Evolutionary conservation across 2,113 vertebrate genomes (phyloP).

Genomic region (Lonchura striata): DNA sequence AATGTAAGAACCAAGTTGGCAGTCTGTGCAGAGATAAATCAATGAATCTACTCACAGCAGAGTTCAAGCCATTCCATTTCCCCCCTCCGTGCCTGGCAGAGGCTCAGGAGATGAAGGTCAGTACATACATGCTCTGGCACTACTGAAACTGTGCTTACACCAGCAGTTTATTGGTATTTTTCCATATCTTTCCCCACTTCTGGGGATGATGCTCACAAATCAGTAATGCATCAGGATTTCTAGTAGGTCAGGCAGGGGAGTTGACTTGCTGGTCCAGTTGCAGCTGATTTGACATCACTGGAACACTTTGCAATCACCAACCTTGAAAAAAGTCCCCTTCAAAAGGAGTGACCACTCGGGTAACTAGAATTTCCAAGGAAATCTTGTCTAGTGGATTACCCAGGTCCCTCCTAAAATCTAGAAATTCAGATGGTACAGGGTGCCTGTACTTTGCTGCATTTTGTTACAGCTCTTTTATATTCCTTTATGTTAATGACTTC

Average conservation of each 20-base stretch:
- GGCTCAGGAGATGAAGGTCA: constrained; percentile 37
- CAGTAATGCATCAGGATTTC: neutral
- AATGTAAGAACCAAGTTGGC: neutral
- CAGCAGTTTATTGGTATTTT: constrained; percentile 18
- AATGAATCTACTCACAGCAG: neutral
- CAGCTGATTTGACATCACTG: neutral
- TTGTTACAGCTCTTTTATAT: neutral
- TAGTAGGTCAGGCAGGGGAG: neutral
- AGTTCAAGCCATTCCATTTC: constrained; percentile 5
- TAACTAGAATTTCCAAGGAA: neutral
- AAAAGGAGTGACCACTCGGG: neutral
- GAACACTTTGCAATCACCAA: neutral
- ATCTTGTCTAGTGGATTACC: neutral
- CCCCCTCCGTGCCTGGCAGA: neutral
- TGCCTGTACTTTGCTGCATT: neutral
- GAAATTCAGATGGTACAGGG: neutral
- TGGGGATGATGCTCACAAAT: neutral
- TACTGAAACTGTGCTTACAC: neutral
- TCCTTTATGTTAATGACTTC: neutral
- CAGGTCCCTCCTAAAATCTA: neutral
- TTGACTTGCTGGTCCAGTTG: neutral
- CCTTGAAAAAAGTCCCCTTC: neutral
- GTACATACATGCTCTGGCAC: neutral
- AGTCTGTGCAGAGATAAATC: neutral
- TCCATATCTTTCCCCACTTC: neutral